Evolutionary conservation across 1,140 invertebrate genomes (phyloP).

Genomic region (Steinernema khuongi): DNA sequence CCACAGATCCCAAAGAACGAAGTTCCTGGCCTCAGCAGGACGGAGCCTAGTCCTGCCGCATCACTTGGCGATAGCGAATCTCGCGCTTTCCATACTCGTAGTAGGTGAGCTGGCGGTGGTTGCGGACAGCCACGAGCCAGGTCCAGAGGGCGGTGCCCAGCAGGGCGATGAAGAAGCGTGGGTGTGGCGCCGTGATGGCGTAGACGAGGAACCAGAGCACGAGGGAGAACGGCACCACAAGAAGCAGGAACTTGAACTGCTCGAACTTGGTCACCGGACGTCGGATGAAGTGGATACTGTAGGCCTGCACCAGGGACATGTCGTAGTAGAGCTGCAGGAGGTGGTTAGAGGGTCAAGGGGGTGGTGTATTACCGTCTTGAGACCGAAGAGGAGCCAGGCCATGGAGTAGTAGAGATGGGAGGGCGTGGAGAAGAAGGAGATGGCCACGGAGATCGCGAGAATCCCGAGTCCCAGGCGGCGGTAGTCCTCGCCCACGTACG

Average conservation of each 20-base stretch:
- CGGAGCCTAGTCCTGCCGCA: too few species aligned
- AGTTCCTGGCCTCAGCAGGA: too few species aligned
- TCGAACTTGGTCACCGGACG: neutral
- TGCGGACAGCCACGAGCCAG: neutral
- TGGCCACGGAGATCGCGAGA: neutral
- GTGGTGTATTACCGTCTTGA: neutral
- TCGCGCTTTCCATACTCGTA: conserved; percentile 8
- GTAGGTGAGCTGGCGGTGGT: neutral
- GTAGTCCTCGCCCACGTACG: conserved; percentile 2
- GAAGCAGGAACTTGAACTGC: neutral
- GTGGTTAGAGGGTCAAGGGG: neutral
- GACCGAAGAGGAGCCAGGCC: neutral
- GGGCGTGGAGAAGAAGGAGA: neutral
- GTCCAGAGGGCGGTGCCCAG: neutral
- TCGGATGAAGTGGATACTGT: neutral
- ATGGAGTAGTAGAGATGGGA: neutral
- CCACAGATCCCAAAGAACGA: too few species aligned
- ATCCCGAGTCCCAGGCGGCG: neutral
- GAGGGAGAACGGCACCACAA: neutral
- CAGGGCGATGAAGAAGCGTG: neutral
- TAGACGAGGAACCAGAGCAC: neutral
- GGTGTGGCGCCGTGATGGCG: neutral
- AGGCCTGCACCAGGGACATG: conserved; percentile 1
- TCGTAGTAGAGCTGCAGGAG: conserved; percentile 2
- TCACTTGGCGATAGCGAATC: neutral